Percentiles rank a stretch among this genome's conserved stretches.
These are phyloP conservation scores for Epinephelus cyanopodus DNA, from an alignment of 2,113 vertebrate genomes.

Conservation along the genomic window DNA sequence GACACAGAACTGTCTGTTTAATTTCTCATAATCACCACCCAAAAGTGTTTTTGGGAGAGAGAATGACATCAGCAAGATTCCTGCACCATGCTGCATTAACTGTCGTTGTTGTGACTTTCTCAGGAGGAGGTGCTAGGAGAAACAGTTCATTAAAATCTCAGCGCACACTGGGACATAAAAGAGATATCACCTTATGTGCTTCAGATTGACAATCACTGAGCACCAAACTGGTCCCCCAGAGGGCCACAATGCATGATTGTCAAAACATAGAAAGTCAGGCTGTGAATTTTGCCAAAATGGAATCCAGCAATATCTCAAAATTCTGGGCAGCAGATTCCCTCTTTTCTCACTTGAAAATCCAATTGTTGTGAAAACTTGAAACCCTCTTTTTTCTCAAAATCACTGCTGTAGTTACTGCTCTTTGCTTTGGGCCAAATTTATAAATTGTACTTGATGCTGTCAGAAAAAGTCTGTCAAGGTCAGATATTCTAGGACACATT, in stretches of 20 bases:
- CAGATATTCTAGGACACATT: not conserved
- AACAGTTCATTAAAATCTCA: constrained; percentile 31
- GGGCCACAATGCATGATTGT: not conserved
- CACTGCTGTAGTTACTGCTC: not conserved
- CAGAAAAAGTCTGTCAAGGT: constrained; percentile 21
- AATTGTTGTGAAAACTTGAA: not conserved
- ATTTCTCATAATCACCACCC: constrained; percentile 11
- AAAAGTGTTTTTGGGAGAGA: not conserved
- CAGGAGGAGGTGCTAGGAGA: not conserved
- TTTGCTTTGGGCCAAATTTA: not conserved
- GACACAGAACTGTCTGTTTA: not conserved
- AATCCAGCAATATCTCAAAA: not conserved
- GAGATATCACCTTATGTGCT: not conserved
- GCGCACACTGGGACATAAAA: not conserved
- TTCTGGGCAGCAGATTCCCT: not conserved
- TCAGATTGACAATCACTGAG: not conserved
- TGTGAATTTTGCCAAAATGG: not conserved
- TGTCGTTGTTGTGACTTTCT: constrained; percentile 17
- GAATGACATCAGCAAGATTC: not conserved
- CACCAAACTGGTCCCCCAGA: not conserved
- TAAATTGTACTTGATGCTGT: not conserved
- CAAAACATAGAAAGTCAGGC: not conserved
- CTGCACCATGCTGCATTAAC: constrained; percentile 7
- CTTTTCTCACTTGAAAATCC: not conserved
- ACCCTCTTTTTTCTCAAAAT: no score